A percentile compares a stretch with the other conserved stretches of the same genome.
Evolutionary conservation across 2,797 vertebrate species (phyloP).

Genomic region (Chaenodraco wilsoni): DNA sequence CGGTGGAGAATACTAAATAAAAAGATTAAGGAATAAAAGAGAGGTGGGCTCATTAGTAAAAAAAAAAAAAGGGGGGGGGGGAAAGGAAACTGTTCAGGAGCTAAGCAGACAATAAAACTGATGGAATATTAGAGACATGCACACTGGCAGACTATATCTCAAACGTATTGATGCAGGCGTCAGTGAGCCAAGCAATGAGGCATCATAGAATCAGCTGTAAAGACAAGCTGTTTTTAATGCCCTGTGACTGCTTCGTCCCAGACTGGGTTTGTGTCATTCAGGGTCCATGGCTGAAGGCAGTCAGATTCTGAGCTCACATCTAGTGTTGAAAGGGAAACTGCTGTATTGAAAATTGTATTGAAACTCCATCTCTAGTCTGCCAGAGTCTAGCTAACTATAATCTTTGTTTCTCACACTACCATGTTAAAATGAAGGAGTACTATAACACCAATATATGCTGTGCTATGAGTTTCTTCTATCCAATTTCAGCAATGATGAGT

Average conservation of each 20-base stretch:
- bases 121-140: slow-evolving; percentile 10
- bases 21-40: background rate
- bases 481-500: background rate
- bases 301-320: slow-evolving; percentile 16
- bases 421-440: background rate
- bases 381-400: slow-evolving; percentile 3
- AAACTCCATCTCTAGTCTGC: slow-evolving; percentile 14
- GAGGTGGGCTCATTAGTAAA: background rate
- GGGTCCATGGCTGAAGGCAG: background rate
- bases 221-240: slow-evolving; percentile 1
- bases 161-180: background rate
- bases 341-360: background rate
- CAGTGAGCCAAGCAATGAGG: slow-evolving; percentile 32
- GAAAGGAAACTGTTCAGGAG: background rate
- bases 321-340: slow-evolving; percentile 12
- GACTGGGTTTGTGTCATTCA: background rate
- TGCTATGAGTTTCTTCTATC: background rate
- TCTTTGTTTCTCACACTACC: background rate
- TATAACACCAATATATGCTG: background rate
- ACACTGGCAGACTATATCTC: slow-evolving; percentile 15
- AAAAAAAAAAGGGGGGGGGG: background rate
- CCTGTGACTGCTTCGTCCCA: background rate
- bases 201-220: slow-evolving; percentile 27
- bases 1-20: background rate
- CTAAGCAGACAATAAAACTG: slow-evolving; percentile 2